A percentile compares a stretch with the other conserved stretches of the same genome.
Evolutionary conservation across 30 jellyfish, hydroid and myxozoan genomes (phyloP).

Genomic region (Aurelia sp.): DNA sequence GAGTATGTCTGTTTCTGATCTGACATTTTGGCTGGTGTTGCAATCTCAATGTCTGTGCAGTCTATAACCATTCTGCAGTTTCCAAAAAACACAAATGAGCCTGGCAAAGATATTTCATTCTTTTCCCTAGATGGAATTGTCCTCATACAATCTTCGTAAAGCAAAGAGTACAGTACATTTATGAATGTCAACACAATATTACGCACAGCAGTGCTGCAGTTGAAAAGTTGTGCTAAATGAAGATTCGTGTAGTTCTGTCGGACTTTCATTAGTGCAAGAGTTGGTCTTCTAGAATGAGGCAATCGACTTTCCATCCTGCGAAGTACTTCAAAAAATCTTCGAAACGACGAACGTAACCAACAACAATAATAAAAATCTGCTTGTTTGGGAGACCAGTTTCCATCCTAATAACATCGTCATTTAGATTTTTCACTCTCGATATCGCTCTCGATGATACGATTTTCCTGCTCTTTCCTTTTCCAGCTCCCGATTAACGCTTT

Average conservation of each 20-base stretch:
- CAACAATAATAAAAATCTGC: no score
- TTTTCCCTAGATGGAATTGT: no score
- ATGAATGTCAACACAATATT: neutral
- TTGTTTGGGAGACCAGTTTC: no score
- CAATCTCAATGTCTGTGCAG: no score
- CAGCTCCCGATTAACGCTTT: constrained; percentile 2
- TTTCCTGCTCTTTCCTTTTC: constrained; percentile 2
- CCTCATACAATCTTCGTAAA: no score
- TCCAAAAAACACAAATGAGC: no score
- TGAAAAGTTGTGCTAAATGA: no score
- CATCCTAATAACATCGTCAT: neutral
- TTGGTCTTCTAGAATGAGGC: neutral
- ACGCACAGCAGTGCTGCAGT: no score
- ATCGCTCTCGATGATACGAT: neutral
- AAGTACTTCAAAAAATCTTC: neutral
- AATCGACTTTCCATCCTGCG: neutral
- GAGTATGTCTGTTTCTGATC: no score
- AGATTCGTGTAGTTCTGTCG: neutral
- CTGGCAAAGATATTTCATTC: no score
- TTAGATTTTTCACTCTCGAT: neutral
- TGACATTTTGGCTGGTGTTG: no score
- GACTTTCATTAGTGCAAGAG: neutral
- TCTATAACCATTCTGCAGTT: no score
- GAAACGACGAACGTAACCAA: neutral
- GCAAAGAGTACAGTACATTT: neutral